Evolutionary conservation across 2,888 invertebrate species (phyloP), one percentile per base, ranked within the genome.

Genomic region (Caenorhabditis sulstoni): DNA sequence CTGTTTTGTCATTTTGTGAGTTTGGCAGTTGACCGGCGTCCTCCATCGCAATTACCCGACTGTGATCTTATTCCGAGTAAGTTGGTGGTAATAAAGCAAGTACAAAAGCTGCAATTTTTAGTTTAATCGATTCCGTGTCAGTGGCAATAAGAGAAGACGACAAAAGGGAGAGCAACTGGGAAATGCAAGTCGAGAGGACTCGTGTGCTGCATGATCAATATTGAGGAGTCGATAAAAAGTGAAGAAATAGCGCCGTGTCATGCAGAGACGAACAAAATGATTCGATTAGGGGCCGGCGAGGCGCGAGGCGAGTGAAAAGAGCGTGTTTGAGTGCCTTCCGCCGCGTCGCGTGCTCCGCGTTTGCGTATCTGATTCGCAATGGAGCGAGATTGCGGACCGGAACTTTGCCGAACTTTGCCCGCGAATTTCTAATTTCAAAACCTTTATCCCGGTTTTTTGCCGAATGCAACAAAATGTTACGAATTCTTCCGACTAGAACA

Each of bases 1-100:
- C 74, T 45, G 79, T 65, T 70, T 73, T 74, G 3, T 79, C 79
- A 74, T 74, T 79, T 65, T 74, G 62, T 53, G 64, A 9, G 52
- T 62, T 78, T 62, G 67, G 55, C 67, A 65, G 41, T 47, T 68
- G 74, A 55, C 74, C 67, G 12, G 66, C 37, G 68, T 74, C 79
- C 29, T 73, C 79, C 79, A 79, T 74, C 49, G 29, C 41, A 65
- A 74, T 52, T 74, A 74, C 73, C 23, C 73, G 73, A 65, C 22
- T 65, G 23, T 5, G 67, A 55, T 75, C 61, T 61, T 75, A 49
- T 61, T 41, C 55, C 67, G 75, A 67, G 75, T 75, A 67, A 64
- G 47, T 57, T 57, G n/a, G 22, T 18, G 45, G n/a, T 47, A 49
- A 64, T 64, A 53, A 55, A 37, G 57, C 41, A 18, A 71, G 49